phyloP scores from a whole-genome alignment of 2,797 vertebrate genomes.

The Peromyscus melanophrys region DNA sequence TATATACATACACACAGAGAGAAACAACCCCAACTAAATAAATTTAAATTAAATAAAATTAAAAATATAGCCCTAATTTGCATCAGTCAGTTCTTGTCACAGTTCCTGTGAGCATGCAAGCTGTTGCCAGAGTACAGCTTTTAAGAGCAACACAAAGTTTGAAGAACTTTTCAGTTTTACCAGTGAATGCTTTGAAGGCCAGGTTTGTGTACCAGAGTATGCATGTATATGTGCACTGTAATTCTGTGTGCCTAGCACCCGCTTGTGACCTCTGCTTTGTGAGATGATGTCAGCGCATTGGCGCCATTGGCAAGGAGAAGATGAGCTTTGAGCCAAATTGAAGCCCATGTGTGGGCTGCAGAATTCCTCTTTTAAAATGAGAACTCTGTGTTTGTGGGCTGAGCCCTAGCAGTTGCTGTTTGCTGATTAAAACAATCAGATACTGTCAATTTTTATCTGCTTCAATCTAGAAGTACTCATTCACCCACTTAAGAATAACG shows the following conservation, averaged over 20 bases:
- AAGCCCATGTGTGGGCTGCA: not conserved
- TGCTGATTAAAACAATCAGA: not conserved
- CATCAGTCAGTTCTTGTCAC: not conserved
- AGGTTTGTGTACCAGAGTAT: not conserved
- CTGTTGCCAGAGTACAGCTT: not conserved
- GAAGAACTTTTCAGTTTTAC: not conserved
- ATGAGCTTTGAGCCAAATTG: not conserved
- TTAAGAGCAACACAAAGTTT: not conserved
- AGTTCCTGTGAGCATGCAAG: not conserved
- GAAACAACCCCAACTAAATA: not conserved
- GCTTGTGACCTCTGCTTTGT: not conserved
- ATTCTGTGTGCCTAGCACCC: rapidly evolving
- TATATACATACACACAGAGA: too few species aligned
- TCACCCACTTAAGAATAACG: not conserved
- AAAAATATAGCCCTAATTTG: not conserved
- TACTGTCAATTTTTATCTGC: not conserved
- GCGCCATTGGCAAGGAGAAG: not conserved
- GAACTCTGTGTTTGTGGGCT: not conserved
- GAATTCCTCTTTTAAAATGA: not conserved
- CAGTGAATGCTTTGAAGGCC: not conserved
- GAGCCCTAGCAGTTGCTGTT: not conserved
- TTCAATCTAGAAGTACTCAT: not conserved
- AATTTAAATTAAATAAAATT: slow-evolving; percentile 1
- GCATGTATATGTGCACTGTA: rapidly evolving
- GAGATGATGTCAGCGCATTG: not conserved